Base-by-base conservation (phyloP, 2,113 vertebrate species). In the Lasiurus cinereus region DNA sequence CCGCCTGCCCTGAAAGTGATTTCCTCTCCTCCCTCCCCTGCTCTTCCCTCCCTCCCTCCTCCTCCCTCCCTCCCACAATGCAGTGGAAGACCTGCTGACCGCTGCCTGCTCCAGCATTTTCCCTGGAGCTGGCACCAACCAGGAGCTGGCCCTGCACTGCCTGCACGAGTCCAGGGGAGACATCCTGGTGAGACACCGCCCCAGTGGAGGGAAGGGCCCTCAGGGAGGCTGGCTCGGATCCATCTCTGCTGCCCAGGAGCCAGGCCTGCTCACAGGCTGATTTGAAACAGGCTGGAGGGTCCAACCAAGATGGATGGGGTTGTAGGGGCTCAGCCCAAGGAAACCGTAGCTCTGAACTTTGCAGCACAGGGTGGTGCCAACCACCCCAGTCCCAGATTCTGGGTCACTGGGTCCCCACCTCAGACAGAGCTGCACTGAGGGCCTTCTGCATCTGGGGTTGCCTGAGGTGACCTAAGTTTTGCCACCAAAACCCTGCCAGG, bases 21-120 rank as follows among this genome's bases (percentile, higher is more conserved):
- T 89, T 76, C 24, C 39, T 67, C 22, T 88, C 24, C 18, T 93
- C 48, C 0, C 46, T 83, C 88, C 79, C 89, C 46, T 62, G 2
- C 77, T 89, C 6, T 3, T 18, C 21, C 52, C 52, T 24, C 22
- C 76, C 83, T 11, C 50, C 46, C 36, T 73, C 83, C 0, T 67
- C 83, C 0, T 67, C 1, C 36, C 56, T 64, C 14, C 27, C 39
- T 46, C 56, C 39, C 39, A 46, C 10, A 87, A 97, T 96, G 98
- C 22, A 99, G 99, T 99, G 98, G 98, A 99, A 95, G 98, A 99
- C 96, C 98, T 99, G 88, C 98, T 99, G 98, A 99, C 99, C 91
- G 98, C 99, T 95, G 99, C 99, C 89, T 99, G 99, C 96, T 99
- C 99, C 95, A 99, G 99, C 93, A 99, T 99, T 94, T 98, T 99